These are phyloP conservation scores for Actinemys pallida DNA, from an alignment of 2,113 vertebrate species.

Conservation along the genomic window DNA sequence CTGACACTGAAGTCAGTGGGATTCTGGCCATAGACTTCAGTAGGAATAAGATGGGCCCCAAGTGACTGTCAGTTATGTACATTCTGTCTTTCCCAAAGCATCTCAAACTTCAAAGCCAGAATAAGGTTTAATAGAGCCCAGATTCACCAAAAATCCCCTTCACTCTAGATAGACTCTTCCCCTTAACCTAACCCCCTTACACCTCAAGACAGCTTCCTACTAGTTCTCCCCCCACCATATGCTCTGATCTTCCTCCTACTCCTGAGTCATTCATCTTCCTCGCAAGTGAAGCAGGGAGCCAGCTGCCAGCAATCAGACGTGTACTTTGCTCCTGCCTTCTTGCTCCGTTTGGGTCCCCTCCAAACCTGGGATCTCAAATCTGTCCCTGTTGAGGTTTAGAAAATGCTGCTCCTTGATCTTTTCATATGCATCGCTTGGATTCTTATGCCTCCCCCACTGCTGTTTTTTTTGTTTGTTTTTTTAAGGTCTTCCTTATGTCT, in stretches of 20 bases:
- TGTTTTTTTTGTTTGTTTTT: not conserved
- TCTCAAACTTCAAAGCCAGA: not conserved
- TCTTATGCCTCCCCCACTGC: conserved; percentile 8
- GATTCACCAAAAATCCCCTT: not conserved
- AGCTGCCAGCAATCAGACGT: conserved; percentile 39
- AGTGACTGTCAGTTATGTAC: accelerated
- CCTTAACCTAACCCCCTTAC: not conserved
- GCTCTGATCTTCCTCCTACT: not conserved
- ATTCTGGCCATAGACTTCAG: not conserved
- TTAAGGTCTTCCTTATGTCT: conserved; percentile 47
- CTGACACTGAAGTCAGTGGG: not conserved
- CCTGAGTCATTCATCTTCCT: conserved; percentile 14
- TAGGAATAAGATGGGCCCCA: not conserved
- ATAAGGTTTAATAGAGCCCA: not conserved
- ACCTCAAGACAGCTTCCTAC: not conserved
- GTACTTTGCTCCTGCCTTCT: not conserved
- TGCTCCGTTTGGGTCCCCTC: not conserved
- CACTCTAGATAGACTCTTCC: not conserved
- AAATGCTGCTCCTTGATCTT: conserved; percentile 71
- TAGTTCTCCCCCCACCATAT: not conserved
- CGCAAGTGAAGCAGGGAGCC: not conserved
- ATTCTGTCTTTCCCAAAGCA: not conserved
- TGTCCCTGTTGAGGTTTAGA: conserved; percentile 40
- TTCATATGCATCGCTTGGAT: conserved; percentile 57
- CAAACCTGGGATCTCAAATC: not conserved